These are phyloP conservation scores for Sebastes umbrosus DNA, from an alignment of 2,797 vertebrate species.

Conservation along the genomic window DNA sequence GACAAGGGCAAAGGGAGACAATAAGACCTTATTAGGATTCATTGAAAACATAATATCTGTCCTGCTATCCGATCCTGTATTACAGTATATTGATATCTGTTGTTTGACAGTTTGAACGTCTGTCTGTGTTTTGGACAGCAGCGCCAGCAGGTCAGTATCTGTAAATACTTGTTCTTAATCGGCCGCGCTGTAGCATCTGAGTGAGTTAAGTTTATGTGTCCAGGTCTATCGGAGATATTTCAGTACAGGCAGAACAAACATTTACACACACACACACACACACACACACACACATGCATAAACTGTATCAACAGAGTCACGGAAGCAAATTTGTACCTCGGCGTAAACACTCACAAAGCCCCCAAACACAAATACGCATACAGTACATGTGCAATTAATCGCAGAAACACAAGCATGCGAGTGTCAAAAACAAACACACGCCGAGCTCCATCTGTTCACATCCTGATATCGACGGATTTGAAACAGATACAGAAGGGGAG, in stretches of 20 bases:
- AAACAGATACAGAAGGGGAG: not conserved
- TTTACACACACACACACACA: not conserved
- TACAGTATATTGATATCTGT: not conserved
- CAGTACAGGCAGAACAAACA: not conserved
- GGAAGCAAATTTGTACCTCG: not conserved
- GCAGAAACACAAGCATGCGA: not conserved
- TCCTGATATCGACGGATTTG: not conserved
- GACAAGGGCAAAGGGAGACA: not conserved
- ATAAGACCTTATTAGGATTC: constrained; percentile 7
- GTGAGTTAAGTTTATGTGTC: not conserved
- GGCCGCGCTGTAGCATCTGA: not conserved
- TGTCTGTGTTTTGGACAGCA: not conserved
- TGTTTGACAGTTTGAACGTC: not conserved
- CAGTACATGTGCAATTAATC: not conserved
- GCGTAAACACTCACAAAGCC: not conserved
- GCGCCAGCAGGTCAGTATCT: not conserved
- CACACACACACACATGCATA: not conserved
- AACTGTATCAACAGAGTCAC: not conserved
- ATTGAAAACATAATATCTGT: not conserved
- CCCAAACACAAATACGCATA: not conserved
- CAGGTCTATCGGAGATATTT: not conserved
- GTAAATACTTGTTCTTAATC: not conserved
- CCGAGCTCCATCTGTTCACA: not conserved
- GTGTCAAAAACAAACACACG: not conserved
- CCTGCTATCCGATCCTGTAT: not conserved